Percentiles rank a stretch among this genome's conserved stretches.
phyloP scores from a whole-genome alignment of 2,797 vertebrate species.

The Florisuga fusca region DNA sequence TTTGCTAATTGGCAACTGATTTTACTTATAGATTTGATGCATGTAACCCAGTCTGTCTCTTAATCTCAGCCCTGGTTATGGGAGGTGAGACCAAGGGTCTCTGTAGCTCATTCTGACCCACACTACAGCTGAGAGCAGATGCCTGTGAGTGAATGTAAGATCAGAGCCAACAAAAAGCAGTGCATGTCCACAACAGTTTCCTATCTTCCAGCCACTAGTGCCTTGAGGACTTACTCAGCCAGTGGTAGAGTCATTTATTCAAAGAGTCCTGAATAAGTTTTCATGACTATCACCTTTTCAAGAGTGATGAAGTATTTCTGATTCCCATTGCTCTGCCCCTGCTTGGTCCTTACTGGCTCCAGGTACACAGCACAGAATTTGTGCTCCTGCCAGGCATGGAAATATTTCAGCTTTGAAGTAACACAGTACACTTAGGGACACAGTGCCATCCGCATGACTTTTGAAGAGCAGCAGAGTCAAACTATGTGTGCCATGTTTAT shows the following conservation, averaged over 20 bases:
- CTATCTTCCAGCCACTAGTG: neutral
- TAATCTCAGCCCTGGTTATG: neutral
- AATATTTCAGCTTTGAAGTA: too few relatives aligned
- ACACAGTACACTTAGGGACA: too few relatives aligned
- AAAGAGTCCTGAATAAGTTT: too few relatives aligned
- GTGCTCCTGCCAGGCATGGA: too few relatives aligned
- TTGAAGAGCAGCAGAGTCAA: too few relatives aligned
- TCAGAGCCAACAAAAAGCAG: neutral
- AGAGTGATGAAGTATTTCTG: too few relatives aligned
- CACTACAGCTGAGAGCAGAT: neutral
- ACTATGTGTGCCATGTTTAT: neutral
- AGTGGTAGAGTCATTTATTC: neutral
- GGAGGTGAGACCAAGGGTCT: neutral
- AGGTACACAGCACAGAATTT: too few relatives aligned
- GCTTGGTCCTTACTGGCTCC: too few relatives aligned
- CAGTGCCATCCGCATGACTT: too few relatives aligned
- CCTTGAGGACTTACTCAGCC: neutral
- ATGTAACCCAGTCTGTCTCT: neutral
- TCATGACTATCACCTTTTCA: too few relatives aligned
- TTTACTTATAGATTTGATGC: neutral
- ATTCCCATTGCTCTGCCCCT: too few relatives aligned
- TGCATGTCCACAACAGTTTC: neutral
- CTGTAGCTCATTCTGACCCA: neutral
- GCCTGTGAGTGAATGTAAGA: accelerated
- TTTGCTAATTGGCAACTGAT: neutral